Evolutionary conservation across 2,888 invertebrate species (phyloP).

Genomic region (Hirtodrosophila duncani): DNA sequence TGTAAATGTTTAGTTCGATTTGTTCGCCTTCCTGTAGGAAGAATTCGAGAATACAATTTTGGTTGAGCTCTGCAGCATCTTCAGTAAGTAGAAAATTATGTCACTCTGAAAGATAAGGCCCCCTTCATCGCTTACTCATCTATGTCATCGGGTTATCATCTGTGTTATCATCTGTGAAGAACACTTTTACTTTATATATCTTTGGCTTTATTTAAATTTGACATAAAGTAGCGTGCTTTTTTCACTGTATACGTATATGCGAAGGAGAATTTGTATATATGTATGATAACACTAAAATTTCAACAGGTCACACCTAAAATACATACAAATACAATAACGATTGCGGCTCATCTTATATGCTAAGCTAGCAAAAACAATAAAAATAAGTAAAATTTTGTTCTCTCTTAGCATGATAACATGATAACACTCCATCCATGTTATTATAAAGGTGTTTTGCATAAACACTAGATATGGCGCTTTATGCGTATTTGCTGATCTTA

Average conservation of each 20-base stretch:
- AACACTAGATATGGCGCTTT: conserved; percentile 32
- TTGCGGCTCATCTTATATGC: conserved; percentile 2
- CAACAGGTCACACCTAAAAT: conserved; percentile 16
- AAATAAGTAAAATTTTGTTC: conserved; percentile 10
- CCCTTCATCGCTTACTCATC: too few species aligned
- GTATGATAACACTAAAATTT: conserved; percentile 3
- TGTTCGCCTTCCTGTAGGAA: too few species aligned
- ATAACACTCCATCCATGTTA: conserved; percentile 10
- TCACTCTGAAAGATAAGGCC: too few species aligned
- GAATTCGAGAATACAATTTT: too few species aligned
- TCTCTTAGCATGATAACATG: conserved; percentile 1
- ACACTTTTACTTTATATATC: conserved; percentile 33
- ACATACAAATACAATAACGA: conserved; percentile 3
- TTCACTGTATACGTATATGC: conserved; percentile 10
- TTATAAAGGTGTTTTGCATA: too few species aligned
- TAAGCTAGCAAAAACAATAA: conserved; percentile 1
- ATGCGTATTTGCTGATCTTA: conserved; percentile 9
- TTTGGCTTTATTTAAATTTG: conserved; percentile 58
- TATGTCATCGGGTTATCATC: too few species aligned
- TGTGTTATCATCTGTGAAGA: too few species aligned
- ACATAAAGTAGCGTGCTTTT: conserved; percentile 40
- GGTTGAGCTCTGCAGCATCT: too few species aligned
- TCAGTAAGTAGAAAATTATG: too few species aligned
- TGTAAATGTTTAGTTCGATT: too few species aligned
- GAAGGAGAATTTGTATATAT: conserved; percentile 3